Percentiles rank a stretch among this genome's conserved stretches.
Conservation (phyloP, 2,797 vertebrate genomes). For the Sebastolobus alascanus region DNA sequence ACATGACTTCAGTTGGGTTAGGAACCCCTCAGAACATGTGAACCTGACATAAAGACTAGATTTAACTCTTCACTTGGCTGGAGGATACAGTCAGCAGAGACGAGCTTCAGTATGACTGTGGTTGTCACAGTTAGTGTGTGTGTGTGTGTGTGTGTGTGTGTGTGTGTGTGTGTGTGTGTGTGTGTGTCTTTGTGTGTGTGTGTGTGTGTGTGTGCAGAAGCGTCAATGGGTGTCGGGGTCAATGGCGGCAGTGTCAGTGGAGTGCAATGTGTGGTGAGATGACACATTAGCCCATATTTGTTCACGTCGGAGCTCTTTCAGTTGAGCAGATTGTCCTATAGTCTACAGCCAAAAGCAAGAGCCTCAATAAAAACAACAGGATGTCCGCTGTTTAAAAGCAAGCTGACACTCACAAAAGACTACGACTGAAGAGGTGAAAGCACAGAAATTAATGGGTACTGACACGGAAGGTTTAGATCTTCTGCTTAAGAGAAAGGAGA, state of each 20-base stretch:
- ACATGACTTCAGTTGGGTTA: slow-evolving; percentile 5
- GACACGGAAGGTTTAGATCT: not conserved
- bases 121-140: slow-evolving; percentile 14
- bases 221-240: slow-evolving; percentile 39
- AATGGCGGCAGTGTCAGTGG: slow-evolving; percentile 21
- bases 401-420: not conserved
- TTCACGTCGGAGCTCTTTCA: slow-evolving; percentile 22
- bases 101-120: not conserved
- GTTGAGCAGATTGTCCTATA: slow-evolving; percentile 4
- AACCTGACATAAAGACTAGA: slow-evolving; percentile 29
- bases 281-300: slow-evolving; percentile 59
- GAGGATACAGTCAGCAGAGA: slow-evolving; percentile 46
- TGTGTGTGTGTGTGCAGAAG: not conserved
- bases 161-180: slow-evolving; percentile 13
- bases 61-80: slow-evolving; percentile 50
- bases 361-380: not conserved
- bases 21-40: not conserved
- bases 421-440: not conserved
- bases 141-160: slow-evolving; percentile 13
- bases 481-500: not conserved
- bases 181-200: not conserved
- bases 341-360: not conserved
- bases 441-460: not conserved
- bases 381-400: not conserved
- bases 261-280: slow-evolving; percentile 20